These are phyloP conservation scores for Hemicrepidius hirtus DNA, from an alignment of 2,888 invertebrate genomes.

Conservation along the genomic window DNA sequence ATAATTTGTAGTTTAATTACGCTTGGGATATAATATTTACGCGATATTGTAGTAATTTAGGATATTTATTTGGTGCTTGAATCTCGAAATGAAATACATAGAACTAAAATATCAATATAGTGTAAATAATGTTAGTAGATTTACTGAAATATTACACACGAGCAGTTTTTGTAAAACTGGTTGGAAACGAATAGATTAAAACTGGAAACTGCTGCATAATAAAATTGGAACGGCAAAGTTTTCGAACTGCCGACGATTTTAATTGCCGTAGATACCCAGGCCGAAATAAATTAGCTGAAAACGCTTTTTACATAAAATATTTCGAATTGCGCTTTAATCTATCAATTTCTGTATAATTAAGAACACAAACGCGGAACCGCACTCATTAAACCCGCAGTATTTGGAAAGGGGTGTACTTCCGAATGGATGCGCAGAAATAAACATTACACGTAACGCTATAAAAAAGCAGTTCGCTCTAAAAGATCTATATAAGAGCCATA, in stretches of 20 bases:
- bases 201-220: conserved; percentile 22
- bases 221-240: conserved; percentile 24
- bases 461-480: conserved; percentile 45
- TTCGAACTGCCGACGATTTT: conserved; percentile 31
- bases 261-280: conserved; percentile 28
- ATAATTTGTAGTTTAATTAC: too few species aligned
- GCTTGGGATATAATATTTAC: too few species aligned
- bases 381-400: background rate
- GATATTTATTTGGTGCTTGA: background rate
- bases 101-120: background rate
- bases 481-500: conserved; percentile 52
- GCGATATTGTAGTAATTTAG: background rate
- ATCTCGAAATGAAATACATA: background rate
- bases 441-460: conserved; percentile 52
- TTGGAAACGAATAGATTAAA: conserved; percentile 30
- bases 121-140: conserved; percentile 2
- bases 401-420: conserved; percentile 1
- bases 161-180: conserved; percentile 29
- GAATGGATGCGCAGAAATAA: conserved; percentile 36
- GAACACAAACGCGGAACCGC: background rate
- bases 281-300: conserved; percentile 29
- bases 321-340: conserved; percentile 21
- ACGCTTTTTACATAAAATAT: conserved; percentile 23
- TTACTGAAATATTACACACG: conserved; percentile 25
- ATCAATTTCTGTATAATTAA: conserved; percentile 19